Conservation (phyloP, 2,888 invertebrate genomes). For the Dicranocentrus wangi region DNA sequence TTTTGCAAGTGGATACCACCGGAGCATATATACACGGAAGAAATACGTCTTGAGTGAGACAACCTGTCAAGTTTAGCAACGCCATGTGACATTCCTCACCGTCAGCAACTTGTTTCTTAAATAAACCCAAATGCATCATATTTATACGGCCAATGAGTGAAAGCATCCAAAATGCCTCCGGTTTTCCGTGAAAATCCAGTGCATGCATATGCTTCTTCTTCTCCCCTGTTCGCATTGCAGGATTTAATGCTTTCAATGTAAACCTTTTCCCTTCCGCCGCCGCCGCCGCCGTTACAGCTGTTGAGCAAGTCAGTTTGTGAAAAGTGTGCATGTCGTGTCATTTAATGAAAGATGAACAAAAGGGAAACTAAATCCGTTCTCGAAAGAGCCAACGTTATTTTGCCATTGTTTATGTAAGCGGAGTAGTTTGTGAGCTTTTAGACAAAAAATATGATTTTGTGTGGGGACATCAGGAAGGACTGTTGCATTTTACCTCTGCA, state of each 20-base stretch:
- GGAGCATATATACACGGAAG: constrained; percentile 39
- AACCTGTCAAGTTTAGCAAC: constrained; percentile 60
- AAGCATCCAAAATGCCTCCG: background rate
- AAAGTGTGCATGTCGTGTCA: too few relatives aligned
- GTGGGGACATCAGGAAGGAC: background rate
- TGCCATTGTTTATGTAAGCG: background rate
- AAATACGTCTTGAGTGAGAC: constrained; percentile 58
- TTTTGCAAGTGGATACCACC: too few relatives aligned
- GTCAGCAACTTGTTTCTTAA: constrained; percentile 43
- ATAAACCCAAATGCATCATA: constrained; percentile 21
- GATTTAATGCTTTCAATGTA: too few relatives aligned
- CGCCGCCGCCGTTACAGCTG: background rate
- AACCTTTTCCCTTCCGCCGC: too few relatives aligned
- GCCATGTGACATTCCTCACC: constrained; percentile 61
- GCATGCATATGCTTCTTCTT: too few relatives aligned
- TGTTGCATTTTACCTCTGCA: constrained; percentile 9
- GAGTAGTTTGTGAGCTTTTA: background rate
- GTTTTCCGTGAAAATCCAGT: too few relatives aligned
- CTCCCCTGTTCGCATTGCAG: too few relatives aligned
- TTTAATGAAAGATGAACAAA: background rate
- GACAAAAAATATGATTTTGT: too few relatives aligned
- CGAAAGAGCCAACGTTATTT: background rate
- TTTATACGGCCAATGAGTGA: background rate
- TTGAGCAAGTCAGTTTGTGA: background rate
- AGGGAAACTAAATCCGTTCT: constrained; percentile 14